Base-by-base conservation (phyloP, 2,888 invertebrate species). In the Tachina grossa region DNA sequence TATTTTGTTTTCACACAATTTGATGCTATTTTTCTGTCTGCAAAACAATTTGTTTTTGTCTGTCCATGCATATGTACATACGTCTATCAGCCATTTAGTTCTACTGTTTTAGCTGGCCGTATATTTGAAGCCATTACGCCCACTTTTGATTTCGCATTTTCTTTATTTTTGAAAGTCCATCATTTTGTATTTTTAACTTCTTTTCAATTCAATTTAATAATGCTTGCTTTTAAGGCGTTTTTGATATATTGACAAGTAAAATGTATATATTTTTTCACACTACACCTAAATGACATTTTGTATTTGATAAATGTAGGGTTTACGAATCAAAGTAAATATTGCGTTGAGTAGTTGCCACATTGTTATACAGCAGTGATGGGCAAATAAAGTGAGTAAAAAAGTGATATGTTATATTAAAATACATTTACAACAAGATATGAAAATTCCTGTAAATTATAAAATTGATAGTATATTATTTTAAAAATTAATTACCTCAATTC, bases 271-370 rank as follows among this genome's bases (percentile, higher is more conserved):
- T 68, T 84, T 78, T 84, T 74, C 68, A 61, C 55, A 69, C 75
- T 84, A 75, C 84, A 84, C 83, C 79, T 84, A 79, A 75, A 79
- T 84, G 79, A 69, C 83, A 79, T 61, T 57, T 79, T 11, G 16
- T 41, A 43, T 41, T 55, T 19, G 31, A 8, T 41, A 10, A 63
- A 45, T 53, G 6, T 9, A 83, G 78, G 68, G 72, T 78, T 68
- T 53, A n/a, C 77, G 8, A 31, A 11, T 1, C 1, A 72, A 14
- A 66, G 31, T 47, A 45, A 53, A 71, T 45, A 45, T 43, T 45
- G 43, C 10, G 10, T 5, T 31, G 16, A 10, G 1, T 31, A 57
- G 66, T 8, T 83, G 76, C 76, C 76, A 83, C 10, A 19, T 9
- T 43, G 22, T 47, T 69, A 22, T 4, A 4, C 9, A 19, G 41